Percentiles rank a stretch among this genome's conserved stretches.
Evolutionary conservation across 2,797 vertebrate species (phyloP).

Genomic region (Brachyrhaphis roseni): DNA sequence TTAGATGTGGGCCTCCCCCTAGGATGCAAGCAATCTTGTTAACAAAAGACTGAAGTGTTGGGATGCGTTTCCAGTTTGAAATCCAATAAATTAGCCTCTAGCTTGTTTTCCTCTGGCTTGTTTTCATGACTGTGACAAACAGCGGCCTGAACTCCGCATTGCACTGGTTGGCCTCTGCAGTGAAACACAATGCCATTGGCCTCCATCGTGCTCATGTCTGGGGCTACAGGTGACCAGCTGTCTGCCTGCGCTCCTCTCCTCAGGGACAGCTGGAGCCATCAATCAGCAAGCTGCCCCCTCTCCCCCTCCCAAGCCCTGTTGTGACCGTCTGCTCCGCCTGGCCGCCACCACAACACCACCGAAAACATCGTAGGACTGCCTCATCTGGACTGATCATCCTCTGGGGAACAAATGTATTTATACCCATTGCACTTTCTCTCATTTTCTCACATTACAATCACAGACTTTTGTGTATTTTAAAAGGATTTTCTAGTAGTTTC

Average conservation of each 20-base stretch:
- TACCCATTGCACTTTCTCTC: neutral
- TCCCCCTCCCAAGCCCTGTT: constrained; percentile 34
- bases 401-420: constrained; percentile 19
- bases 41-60: constrained; percentile 30
- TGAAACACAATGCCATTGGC: constrained; percentile 75
- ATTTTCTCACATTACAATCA: neutral
- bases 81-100: constrained; percentile 18
- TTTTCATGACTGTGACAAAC: constrained; percentile 48
- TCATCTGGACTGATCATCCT: constrained; percentile 50
- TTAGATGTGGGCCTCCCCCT: constrained; percentile 26
- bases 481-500: neutral
- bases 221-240: constrained; percentile 85
- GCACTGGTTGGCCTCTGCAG: constrained; percentile 70
- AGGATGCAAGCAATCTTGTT: constrained; percentile 39
- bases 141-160: constrained; percentile 53
- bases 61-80: constrained; percentile 25
- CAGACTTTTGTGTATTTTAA: neutral
- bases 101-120: constrained; percentile 16
- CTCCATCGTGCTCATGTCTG: constrained; percentile 68
- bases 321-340: constrained; percentile 55
- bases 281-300: constrained; percentile 61
- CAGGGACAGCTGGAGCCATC: constrained; percentile 82
- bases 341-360: constrained; percentile 40
- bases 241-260: constrained; percentile 76
- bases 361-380: constrained; percentile 40